These are phyloP conservation scores for Lamprotornis superbus DNA, from an alignment of 2,113 vertebrate genomes.

Conservation along the genomic window DNA sequence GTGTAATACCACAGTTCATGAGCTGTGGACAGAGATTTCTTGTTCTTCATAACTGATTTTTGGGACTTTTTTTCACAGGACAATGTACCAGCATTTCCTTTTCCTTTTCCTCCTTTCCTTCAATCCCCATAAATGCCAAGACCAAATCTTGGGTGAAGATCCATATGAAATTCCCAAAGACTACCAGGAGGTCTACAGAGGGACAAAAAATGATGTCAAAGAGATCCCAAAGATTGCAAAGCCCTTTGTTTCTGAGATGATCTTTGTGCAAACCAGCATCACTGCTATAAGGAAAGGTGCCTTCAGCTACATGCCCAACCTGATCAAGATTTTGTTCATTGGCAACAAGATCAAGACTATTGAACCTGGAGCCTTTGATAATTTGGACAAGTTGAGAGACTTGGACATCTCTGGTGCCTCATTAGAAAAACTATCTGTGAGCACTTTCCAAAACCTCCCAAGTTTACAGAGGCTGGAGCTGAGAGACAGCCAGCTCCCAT, in stretches of 20 bases:
- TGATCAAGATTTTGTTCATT: slow-evolving; percentile 74
- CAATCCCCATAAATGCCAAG: background rate
- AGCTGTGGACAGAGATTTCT: background rate
- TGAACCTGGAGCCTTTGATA: slow-evolving; percentile 79
- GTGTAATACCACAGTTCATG: background rate
- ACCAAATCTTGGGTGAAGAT: background rate
- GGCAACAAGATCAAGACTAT: slow-evolving; percentile 59
- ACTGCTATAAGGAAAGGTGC: slow-evolving; percentile 64
- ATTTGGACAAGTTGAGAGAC: slow-evolving; percentile 54
- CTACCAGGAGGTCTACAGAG: slow-evolving; percentile 60
- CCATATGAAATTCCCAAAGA: slow-evolving; percentile 23
- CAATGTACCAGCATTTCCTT: background rate
- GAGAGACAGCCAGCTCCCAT: slow-evolving; percentile 66
- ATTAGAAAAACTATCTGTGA: slow-evolving; percentile 62
- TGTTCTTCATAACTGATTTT: background rate
- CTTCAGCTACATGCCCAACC: slow-evolving; percentile 68
- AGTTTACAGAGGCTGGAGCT: slow-evolving; percentile 70
- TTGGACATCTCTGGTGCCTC: slow-evolving; percentile 71
- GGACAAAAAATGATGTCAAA: slow-evolving; percentile 5
- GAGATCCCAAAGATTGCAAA: slow-evolving; percentile 66
- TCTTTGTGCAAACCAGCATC: slow-evolving; percentile 72
- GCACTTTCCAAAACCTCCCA: slow-evolving; percentile 71
- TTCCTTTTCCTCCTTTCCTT: slow-evolving; percentile 5
- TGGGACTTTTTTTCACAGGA: background rate
- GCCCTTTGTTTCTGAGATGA: slow-evolving; percentile 68